phyloP scores from a whole-genome alignment of 2,888 invertebrate genomes.

The Drosophila acutilabella region DNA sequence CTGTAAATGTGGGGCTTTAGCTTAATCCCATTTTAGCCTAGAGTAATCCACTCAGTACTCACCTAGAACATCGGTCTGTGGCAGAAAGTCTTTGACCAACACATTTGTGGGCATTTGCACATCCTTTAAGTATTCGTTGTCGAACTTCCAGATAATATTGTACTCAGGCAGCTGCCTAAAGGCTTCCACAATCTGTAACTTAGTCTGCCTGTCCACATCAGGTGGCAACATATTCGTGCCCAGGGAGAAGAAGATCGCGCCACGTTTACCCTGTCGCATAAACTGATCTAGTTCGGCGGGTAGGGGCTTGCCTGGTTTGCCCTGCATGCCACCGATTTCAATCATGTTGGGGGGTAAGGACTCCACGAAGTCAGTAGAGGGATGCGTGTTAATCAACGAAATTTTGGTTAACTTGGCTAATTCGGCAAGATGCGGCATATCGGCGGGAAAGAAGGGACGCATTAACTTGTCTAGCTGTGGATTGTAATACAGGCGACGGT shows the following conservation, averaged over 20 bases:
- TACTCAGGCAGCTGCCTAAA: slow-evolving; percentile 78
- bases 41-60: neutral
- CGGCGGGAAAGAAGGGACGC: slow-evolving; percentile 42
- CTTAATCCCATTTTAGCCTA: neutral
- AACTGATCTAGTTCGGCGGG: slow-evolving; percentile 73
- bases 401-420: slow-evolving; percentile 63
- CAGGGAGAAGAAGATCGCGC: slow-evolving; percentile 81
- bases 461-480: slow-evolving; percentile 60
- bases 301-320: slow-evolving; percentile 62
- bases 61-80: slow-evolving; percentile 67
- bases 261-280: slow-evolving; percentile 68
- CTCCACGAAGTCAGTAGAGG: slow-evolving; percentile 71
- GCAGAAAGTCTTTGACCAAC: slow-evolving; percentile 62
- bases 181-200: slow-evolving; percentile 63
- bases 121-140: slow-evolving; percentile 57
- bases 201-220: slow-evolving; percentile 44
- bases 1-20: slow-evolving; percentile 26
- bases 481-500: slow-evolving; percentile 45
- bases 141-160: slow-evolving; percentile 83
- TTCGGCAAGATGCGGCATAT: slow-evolving; percentile 54
- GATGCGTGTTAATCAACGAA: slow-evolving; percentile 77
- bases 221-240: slow-evolving; percentile 61
- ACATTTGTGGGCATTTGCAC: slow-evolving; percentile 41
- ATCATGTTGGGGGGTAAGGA: slow-evolving; percentile 79
- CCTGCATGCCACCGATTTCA: slow-evolving; percentile 82